Base-by-base conservation (phyloP, 2,888 invertebrate species). In the Molanna angustata region DNA sequence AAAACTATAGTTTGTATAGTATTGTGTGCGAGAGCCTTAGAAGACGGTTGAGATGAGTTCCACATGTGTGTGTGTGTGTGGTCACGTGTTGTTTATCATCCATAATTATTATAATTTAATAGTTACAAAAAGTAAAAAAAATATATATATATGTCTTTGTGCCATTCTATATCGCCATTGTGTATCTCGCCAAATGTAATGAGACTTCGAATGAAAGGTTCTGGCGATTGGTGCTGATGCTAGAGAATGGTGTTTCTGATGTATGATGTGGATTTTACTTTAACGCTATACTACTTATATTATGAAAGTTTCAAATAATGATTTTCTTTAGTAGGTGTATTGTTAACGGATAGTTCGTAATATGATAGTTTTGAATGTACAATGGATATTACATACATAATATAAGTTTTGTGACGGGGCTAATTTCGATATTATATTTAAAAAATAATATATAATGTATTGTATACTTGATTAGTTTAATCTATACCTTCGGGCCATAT, bases 291-390 rank as follows among this genome's bases (percentile, higher is more conserved):
- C 45, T 27, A 40, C 39, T 45, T n/a, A n/a, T n/a, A n/a, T n/a
- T n/a, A n/a, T n/a, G 39, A 51, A 51, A 40, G 51, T 51, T 45
- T 51, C 51, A 51, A 51, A 51, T n/a, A 42, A 51, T n/a, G n/a
- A 51, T 39, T 22, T 42, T 45, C 45, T 22, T 43, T 44, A 39
- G 44, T 45, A 50, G 50, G 27, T 27, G 19, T 44, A 50, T n/a
- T 4, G 41, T 35, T 35, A 46, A 47, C n/a, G 27, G 11, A 27
- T 27, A 27, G 6, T 37, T 37, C 13, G n/a, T n/a, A n/a, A 47
- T 47, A 21, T 37, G 20, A 19, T 37, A 47, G n/a, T 37, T 17
- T 17, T 37, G 18, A 47, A 47, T 47, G 47, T 37, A 37, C 35
- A 22, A 37, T 11, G 31, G 7, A 31, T 18, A 9, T 32, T 44